Conservation (phyloP, 2,888 invertebrate species). For the Agriotes lineatus region DNA sequence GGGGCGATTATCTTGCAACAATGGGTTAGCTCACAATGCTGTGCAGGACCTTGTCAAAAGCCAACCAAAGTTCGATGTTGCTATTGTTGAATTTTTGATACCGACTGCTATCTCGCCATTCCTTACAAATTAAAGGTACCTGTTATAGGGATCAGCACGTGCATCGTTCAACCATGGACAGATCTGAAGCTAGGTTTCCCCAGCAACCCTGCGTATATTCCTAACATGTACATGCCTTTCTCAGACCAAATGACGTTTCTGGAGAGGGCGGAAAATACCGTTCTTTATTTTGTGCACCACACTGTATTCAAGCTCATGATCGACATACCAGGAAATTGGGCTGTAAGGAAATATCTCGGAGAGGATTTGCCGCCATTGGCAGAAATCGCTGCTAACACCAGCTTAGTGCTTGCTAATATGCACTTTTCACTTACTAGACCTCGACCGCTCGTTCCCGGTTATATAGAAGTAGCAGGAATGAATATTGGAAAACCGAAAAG, state of each 20-base stretch:
- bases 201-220: constrained; percentile 65
- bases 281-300: constrained; percentile 46
- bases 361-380: constrained; percentile 51
- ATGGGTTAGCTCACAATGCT: background rate
- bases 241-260: constrained; percentile 56
- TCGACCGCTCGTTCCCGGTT: constrained; percentile 65
- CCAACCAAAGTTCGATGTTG: background rate
- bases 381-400: constrained; percentile 65
- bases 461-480: constrained; percentile 70
- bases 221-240: constrained; percentile 63
- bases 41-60: background rate
- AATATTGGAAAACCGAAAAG: constrained; percentile 63
- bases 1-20: background rate
- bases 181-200: constrained; percentile 62
- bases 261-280: constrained; percentile 65
- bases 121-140: background rate
- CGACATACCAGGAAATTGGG: background rate
- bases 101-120: background rate
- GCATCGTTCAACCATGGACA: background rate
- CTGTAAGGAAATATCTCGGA: constrained; percentile 53
- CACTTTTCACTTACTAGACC: constrained; percentile 66
- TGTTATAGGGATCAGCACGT: constrained; percentile 63
- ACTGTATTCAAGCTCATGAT: constrained; percentile 17
- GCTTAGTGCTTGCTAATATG: constrained; percentile 67
- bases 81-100: background rate